These are phyloP conservation scores for Rousettus madagascariensis DNA, from an alignment of 2,797 vertebrate genomes.

Conservation along the genomic window DNA sequence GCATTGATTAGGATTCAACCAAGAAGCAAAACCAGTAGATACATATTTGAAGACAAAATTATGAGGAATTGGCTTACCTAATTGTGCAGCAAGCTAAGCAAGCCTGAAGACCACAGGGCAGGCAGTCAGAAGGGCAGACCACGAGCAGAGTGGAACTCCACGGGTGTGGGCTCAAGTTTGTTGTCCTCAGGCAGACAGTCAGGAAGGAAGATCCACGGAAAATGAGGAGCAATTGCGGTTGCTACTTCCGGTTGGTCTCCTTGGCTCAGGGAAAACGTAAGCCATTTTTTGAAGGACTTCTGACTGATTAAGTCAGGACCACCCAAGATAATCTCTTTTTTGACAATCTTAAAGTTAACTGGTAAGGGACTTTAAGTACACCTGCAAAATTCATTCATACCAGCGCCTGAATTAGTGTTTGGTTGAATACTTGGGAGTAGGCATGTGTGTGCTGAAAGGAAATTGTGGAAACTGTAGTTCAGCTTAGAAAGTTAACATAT, in stretches of 20 bases:
- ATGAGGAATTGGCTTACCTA: neutral
- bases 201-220: neutral
- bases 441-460: neutral
- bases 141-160: neutral
- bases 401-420: neutral
- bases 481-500: neutral
- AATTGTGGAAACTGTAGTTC: neutral
- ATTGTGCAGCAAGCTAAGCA: neutral
- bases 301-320: neutral
- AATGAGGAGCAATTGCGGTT: neutral
- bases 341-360: neutral
- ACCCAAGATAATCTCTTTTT: neutral
- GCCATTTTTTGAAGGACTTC: neutral
- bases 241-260: neutral
- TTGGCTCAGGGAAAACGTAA: neutral
- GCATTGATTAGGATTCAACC: neutral
- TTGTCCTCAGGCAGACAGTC: neutral
- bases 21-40: neutral
- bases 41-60: neutral
- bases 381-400: neutral
- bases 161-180: neutral
- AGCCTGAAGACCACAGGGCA: neutral
- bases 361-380: neutral
- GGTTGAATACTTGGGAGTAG: neutral
- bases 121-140: neutral